These are phyloP conservation scores for Heterocephalus glaber DNA, from an alignment of 2,113 vertebrate species.

Conservation along the genomic window DNA sequence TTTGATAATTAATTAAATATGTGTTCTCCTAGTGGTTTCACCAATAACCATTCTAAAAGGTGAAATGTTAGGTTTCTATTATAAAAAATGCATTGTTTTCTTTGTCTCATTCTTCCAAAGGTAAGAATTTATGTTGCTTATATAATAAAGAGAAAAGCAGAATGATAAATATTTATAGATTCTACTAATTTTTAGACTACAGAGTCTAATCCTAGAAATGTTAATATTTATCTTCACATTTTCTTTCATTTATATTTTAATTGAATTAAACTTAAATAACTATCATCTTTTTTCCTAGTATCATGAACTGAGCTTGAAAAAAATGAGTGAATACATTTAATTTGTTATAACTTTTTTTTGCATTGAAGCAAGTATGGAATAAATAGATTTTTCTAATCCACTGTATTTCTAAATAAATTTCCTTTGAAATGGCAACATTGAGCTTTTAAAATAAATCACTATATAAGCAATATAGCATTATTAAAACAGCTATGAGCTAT, in stretches of 20 bases:
- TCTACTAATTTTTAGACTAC: background rate
- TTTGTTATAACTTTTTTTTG: background rate
- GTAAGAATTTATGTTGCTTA: background rate
- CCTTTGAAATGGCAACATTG: slow-evolving; percentile 3
- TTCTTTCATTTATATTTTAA: background rate
- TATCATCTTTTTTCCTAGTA: background rate
- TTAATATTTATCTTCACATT: background rate
- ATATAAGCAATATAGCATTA: background rate
- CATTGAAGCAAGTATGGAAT: background rate
- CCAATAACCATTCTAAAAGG: slow-evolving; percentile 36
- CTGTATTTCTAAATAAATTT: background rate
- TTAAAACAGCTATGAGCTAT: background rate
- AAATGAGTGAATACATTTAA: background rate
- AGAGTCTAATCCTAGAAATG: background rate
- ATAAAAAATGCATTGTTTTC: slow-evolving; percentile 21
- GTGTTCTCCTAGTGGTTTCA: slow-evolving; percentile 41
- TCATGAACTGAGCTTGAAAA: background rate
- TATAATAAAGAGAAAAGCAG: background rate
- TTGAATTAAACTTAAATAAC: slow-evolving; percentile 5
- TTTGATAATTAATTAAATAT: slow-evolving; percentile 75
- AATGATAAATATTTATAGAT: background rate
- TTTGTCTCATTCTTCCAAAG: background rate
- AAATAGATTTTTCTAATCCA: background rate
- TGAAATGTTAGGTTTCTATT: background rate
- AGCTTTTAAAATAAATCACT: slow-evolving; percentile 18